Evolutionary conservation across 2,797 vertebrate genomes (phyloP), one percentile per base, ranked within the genome.

Genomic region (Nannoperca australis): DNA sequence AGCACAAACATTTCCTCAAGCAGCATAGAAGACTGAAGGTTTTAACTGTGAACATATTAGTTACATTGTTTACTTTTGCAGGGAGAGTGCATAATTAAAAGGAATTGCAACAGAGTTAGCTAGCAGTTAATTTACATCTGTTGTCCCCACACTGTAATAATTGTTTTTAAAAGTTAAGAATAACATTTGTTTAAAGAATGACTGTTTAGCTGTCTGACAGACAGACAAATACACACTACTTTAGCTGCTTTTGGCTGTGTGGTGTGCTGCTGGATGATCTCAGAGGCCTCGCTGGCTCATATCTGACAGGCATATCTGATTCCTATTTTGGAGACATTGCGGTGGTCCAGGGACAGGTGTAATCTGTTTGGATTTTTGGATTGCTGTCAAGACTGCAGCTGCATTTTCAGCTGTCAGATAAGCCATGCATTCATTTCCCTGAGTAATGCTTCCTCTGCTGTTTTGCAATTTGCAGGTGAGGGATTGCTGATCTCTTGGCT

Each of bases 241-340:
- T 51, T 47, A 20, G 34, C 20, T 14, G 64, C 62, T 65, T 77
- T 53, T 24, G 8, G 42, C 65, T 60, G 44, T 65, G 50, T 79
- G 40, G 4, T 62, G 51, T 13, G 53, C 67, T 70, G 77, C 79
- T 20, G n/a, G 69, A 53, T 81, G 73, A 85, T 81, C 79, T 89
- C 70, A 32, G 51, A 84, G 75, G 83, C 65, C 42, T 82, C n/a
- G 2, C 54, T 15, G 76, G 69, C 73, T 90, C 50, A 2, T 73
- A 66, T 86, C 81, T 81, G 88, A 83, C 89, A 85, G 66, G 72
- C 83, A 79, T 73, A 83, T 88, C 84, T 77, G 79, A 88, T 86
- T 82, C 4, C 34, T 56, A 75, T 85, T 85, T 82, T 81, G 75
- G 83, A 77, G 80, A 66, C 65, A 27, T 77, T 22, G 84, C 84